Base-by-base conservation (phyloP, 1,140 invertebrate species). In the Eciton burchellii region DNA sequence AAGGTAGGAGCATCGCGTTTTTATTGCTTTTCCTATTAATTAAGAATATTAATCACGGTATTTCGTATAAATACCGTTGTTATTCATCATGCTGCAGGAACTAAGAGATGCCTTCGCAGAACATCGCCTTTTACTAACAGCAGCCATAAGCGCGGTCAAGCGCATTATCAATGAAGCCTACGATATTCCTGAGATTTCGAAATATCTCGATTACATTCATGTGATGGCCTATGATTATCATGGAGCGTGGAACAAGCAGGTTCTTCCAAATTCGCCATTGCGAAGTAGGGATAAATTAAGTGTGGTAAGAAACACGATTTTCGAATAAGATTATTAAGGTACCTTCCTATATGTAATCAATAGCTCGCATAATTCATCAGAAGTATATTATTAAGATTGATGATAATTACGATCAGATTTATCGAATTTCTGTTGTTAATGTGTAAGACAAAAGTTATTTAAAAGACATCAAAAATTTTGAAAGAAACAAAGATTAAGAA, bases 221-320 rank as follows among this genome's bases (percentile, higher is more conserved):
- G 95, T 98, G 83, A 98, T 98, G 97, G 96, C 96, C 76, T 98
- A 98, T 90, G 98, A 99, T 93, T 98, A 98, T 92, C 97, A 98
- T 88, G 97, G 97, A 4, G 95, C 96, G 3, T 98, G 97, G 97
- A 97, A 98, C 87, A 94, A 93, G 0, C 94, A 94, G 60, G 96
- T 97, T 0, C 96, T 97, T 0, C 95, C 97, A 24, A 98, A 98
- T 90, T 95, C 97, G 0, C 96, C 96, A 0, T 82, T 97, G 26
- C 73, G 24, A 41, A 81, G 95, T 26, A 83, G 89, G 24, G 92
- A 95, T 29, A 85, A 90, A 9, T 89, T 96, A 0, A 97, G 94
- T 93, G 94, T 97, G 91, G 96, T 96, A 92, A 94, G 73, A 66
- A 57, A 70, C 16, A n/a, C 21, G 2, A 21, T 66, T 16, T 66